Evolutionary conservation across 2,113 vertebrate species (phyloP), one percentile per base, ranked within the genome.

Genomic region (Bombycilla garrulus): DNA sequence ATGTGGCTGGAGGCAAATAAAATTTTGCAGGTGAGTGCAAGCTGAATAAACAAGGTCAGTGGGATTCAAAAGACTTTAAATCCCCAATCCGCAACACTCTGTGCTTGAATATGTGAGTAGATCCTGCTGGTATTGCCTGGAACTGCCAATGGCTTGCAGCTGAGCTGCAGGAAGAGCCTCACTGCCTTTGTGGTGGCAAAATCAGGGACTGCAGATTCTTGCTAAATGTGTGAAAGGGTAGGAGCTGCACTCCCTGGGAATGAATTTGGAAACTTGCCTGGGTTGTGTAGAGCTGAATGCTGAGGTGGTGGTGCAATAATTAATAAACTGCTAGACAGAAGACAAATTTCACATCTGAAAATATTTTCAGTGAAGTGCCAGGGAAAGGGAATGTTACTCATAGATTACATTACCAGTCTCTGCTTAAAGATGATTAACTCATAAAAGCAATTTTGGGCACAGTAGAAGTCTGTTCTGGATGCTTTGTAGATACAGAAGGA

Each of bases 291-390:
- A 81, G 40, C 51, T 83, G 88, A 81, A 69, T 6, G 20, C 79
- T 62, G 77, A 95, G 92, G 62, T 60, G 72, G 53, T 12, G 29
- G 53, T 62, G 57, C 58, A 86, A 80, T 96, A 97, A 97, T 96
- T 97, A 97, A 96, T 95, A 81, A 95, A 88, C 83, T 91, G 64
- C 61, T 94, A 77, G 83, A 93, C 95, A 86, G 38, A 28, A 86
- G 77, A 95, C 44, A 69, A 80, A 50, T 72, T 88, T 57, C 35
- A 24, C 8, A 18, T 79, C 61, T 85, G 58, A 70, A 87, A 77
- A 23, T 62, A 21, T 82, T 90, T 87, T 62, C 20, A n/a, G 24
- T 57, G 15, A 14, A 25, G 38, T 85, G 81, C 50, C 24, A 65
- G 56, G 47, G 57, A 77, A 80, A 62, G 10, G 33, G 58, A 65